Percentiles rank a stretch among this genome's conserved stretches.
Evolutionary conservation across 2,888 invertebrate genomes (phyloP).

Genomic region (Alsophila aescularia): DNA sequence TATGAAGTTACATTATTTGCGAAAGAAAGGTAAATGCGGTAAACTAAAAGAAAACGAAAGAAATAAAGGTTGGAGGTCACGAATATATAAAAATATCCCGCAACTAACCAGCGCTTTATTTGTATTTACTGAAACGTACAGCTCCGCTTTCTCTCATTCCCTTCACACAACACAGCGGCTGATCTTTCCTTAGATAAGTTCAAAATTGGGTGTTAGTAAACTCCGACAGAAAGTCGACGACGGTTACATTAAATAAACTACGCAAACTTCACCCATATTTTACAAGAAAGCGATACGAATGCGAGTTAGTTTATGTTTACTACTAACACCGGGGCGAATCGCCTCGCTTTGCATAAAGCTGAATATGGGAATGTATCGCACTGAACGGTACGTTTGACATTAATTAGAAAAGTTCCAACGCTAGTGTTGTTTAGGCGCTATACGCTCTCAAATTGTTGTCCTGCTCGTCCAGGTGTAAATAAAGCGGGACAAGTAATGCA

Average conservation of each 20-base stretch:
- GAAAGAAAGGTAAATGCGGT: too few species aligned
- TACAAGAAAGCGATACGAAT: constrained; percentile 59
- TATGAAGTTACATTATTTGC: neutral
- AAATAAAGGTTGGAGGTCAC: constrained; percentile 14
- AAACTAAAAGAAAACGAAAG: constrained; percentile 4
- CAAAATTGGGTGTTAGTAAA: constrained; percentile 52
- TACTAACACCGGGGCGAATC: constrained; percentile 40
- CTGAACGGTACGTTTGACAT: constrained; percentile 35
- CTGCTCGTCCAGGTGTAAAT: too few species aligned
- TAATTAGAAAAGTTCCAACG: constrained; percentile 38
- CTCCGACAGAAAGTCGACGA: constrained; percentile 55
- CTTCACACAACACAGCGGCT: constrained; percentile 34
- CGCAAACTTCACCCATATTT: constrained; percentile 69
- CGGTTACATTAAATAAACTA: constrained; percentile 66
- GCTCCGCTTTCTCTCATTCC: constrained; percentile 11
- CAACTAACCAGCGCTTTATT: constrained; percentile 24
- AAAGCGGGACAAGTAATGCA: too few species aligned
- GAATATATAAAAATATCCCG: constrained; percentile 18
- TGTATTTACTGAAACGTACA: constrained; percentile 29
- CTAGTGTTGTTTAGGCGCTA: too few species aligned
- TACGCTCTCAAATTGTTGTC: too few species aligned
- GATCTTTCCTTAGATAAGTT: constrained; percentile 61
- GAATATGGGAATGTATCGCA: constrained; percentile 37
- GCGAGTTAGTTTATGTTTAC: constrained; percentile 60
- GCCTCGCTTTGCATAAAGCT: constrained; percentile 26